These are phyloP conservation scores for Jaculus jaculus DNA, from an alignment of 2,113 vertebrate genomes.

Conservation along the genomic window DNA sequence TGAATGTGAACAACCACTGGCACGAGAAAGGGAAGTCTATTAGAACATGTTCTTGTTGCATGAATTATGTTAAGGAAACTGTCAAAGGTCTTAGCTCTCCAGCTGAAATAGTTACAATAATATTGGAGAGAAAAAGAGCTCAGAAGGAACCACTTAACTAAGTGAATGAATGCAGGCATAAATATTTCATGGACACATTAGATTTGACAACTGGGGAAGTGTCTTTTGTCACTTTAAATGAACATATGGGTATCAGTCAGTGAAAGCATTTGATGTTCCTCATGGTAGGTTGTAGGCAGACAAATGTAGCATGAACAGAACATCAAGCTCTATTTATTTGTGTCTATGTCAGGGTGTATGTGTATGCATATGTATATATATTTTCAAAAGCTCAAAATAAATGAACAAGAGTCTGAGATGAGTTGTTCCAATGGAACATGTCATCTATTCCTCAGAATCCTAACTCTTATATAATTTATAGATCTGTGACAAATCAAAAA, in stretches of 20 bases:
- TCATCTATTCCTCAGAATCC: not conserved
- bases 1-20: no score
- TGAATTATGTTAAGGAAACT: not conserved
- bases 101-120: not conserved
- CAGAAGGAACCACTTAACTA: not conserved
- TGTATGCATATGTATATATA: no score
- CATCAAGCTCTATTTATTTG: not conserved
- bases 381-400: no score
- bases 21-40: not conserved
- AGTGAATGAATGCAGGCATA: not conserved
- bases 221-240: not conserved
- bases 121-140: not conserved
- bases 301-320: not conserved
- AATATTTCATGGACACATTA: not conserved
- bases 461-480: not conserved
- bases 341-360: not conserved
- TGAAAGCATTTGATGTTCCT: not conserved
- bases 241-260: accelerated
- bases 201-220: not conserved
- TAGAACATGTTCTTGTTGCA: no score
- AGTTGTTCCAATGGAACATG: not conserved
- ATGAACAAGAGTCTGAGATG: no score
- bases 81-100: not conserved
- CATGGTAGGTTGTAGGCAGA: not conserved
- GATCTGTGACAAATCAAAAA: not conserved